Conservation (phyloP, 2,797 vertebrate species). For the Danio jaintianensis region DNA sequence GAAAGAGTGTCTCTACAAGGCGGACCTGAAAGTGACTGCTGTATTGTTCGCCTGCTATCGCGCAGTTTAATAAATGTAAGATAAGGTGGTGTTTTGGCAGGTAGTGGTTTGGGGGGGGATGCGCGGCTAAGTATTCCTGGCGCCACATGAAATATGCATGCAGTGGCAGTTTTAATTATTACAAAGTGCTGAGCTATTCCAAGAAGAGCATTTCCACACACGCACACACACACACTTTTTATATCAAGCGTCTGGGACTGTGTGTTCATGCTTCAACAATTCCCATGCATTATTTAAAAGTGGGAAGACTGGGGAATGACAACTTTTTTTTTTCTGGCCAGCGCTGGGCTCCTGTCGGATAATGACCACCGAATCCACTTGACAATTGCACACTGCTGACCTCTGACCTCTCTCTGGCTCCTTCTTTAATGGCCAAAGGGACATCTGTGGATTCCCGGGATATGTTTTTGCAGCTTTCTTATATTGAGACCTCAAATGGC, state of each 20-base stretch:
- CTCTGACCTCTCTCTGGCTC: constrained; percentile 28
- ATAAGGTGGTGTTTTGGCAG: constrained; percentile 54
- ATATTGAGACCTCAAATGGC: not conserved
- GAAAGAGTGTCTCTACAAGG: constrained; percentile 17
- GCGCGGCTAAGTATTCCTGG: constrained; percentile 60
- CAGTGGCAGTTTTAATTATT: constrained; percentile 78
- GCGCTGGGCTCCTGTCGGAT: constrained; percentile 26
- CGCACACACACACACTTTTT: constrained; percentile 49
- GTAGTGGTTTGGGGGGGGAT: constrained; percentile 44
- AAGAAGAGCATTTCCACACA: constrained; percentile 47
- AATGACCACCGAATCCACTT: constrained; percentile 29
- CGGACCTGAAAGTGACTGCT: constrained; percentile 10
- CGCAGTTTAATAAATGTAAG: constrained; percentile 54
- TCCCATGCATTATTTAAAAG: constrained; percentile 80
- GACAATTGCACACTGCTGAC: constrained; percentile 58
- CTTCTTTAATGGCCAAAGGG: constrained; percentile 32
- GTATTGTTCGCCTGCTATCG: constrained; percentile 28
- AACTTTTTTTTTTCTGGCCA: constrained; percentile 63
- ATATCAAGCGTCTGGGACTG: constrained; percentile 66
- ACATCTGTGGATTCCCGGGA: not conserved
- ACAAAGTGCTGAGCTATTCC: constrained; percentile 71
- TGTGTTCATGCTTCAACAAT: constrained; percentile 72
- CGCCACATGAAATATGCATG: constrained; percentile 68
- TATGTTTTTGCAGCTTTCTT: constrained; percentile 17
- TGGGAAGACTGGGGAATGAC: constrained; percentile 63